Evolutionary conservation across 2,797 vertebrate species (phyloP), one percentile per base, ranked within the genome.

Genomic region (Sarcoramphus papa): DNA sequence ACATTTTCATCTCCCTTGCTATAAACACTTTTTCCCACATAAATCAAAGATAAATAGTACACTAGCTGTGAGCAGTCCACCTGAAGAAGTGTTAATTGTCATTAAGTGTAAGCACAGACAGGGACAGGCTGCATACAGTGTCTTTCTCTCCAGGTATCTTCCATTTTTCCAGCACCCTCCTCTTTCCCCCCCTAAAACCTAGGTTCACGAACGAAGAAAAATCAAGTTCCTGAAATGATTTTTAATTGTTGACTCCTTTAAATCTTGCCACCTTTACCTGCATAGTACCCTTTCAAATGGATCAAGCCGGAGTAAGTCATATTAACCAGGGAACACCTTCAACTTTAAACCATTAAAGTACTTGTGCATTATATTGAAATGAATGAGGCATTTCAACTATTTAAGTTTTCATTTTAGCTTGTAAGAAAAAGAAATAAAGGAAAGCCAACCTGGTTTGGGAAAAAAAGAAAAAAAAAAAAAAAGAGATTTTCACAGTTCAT

Each of bases 231-330:
- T 59, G n/a, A 70, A 72, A 43, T 43, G 0, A 75, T 56, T 88
- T 95, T 88, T 48, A 75, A 35, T 23, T 88, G 37, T 4, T 85
- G 79, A 53, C 14, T 54, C 19, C 33, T 93, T 92, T 85, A 75
- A 85, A 63, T 90, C 27, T 68, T 85, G 47, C n/a, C 41, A 65
- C 14, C 9, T 60, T 90, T 69, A 43, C 8, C 45, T 59, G 33
- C 21, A 47, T 41, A 56, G 23, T 28, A 64, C 4, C 20, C 27
- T 51, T 74, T 81, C 89, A 77, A 74, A 90, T 19, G 30, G 33
- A 68, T 28, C 3, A 11, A 65, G 33, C 9, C 21, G 1, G 3
- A 51, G 35, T 80, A 89, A 89, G 67, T 65, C 17, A 17, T 21
- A 14, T 48, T 83, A 63, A 77, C 14, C 21, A 83, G 14, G 17